These are phyloP conservation scores for Lota lota DNA, from an alignment of 2,113 vertebrate species.

Conservation along the genomic window DNA sequence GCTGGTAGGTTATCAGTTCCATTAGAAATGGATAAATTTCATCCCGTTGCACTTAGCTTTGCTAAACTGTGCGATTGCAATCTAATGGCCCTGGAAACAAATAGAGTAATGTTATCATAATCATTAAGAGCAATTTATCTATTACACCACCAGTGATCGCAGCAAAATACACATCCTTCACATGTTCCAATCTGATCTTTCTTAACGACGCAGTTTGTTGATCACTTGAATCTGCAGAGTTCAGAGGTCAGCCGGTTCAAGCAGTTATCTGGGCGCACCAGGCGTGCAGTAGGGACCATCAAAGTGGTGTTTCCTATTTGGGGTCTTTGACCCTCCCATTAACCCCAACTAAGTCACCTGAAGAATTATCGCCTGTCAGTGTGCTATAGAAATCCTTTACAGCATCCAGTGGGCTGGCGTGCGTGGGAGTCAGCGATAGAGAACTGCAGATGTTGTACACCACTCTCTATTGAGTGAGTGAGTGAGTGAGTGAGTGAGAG, in stretches of 20 bases:
- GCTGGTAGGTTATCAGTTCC: constrained; percentile 36
- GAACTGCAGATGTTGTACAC: constrained; percentile 13
- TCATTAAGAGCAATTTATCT: constrained; percentile 60
- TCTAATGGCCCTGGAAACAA: constrained; percentile 63
- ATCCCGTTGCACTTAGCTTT: constrained; percentile 15
- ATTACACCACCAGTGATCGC: constrained; percentile 18
- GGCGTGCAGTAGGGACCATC: constrained; percentile 52
- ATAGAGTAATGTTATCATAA: constrained; percentile 58
- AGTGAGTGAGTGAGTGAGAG: neutral
- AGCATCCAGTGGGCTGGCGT: constrained; percentile 46
- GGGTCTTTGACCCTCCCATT: constrained; percentile 66
- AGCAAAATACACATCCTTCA: constrained; percentile 56
- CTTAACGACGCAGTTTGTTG: constrained; percentile 55
- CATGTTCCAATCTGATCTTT: constrained; percentile 54
- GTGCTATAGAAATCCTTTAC: constrained; percentile 50
- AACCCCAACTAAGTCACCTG: neutral
- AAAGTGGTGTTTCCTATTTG: constrained; percentile 63
- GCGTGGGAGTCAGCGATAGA: constrained; percentile 36
- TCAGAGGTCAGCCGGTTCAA: constrained; percentile 64
- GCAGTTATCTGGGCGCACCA: constrained; percentile 71
- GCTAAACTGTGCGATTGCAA: constrained; percentile 52
- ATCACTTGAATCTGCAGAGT: constrained; percentile 61
- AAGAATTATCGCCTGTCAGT: constrained; percentile 59
- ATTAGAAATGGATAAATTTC: constrained; percentile 47
- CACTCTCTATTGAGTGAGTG: neutral